Evolutionary conservation across 1,140 invertebrate species (phyloP).

Genomic region (Copidosoma floridanum): DNA sequence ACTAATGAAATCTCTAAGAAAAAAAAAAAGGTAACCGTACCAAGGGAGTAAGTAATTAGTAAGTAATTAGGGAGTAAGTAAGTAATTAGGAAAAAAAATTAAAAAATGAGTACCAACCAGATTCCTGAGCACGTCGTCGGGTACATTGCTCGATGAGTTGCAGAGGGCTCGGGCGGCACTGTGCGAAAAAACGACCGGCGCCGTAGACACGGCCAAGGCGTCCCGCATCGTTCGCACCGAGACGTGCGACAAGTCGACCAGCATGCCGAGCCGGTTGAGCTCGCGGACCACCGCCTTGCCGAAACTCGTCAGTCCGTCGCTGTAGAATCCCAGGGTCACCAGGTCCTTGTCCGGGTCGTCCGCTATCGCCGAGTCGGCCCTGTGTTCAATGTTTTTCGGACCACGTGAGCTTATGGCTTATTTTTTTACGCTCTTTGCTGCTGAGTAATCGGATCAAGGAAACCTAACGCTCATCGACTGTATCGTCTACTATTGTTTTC

Average conservation of each 20-base stretch:
- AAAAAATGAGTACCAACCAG: conserved; percentile 71
- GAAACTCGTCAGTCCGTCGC: conserved; percentile 68
- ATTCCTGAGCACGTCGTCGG: conserved; percentile 79
- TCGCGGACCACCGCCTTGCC: conserved; percentile 79
- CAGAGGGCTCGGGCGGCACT: conserved; percentile 82
- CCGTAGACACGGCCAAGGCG: conserved; percentile 76
- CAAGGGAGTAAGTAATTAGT: too few species aligned
- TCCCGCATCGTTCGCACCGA: conserved; percentile 83
- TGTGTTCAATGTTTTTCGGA: too few species aligned
- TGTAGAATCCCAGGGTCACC: conserved; percentile 57
- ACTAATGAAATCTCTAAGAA: too few species aligned
- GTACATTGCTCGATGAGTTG: conserved; percentile 85
- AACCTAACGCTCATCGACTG: too few species aligned
- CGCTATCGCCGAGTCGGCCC: conserved; percentile 58
- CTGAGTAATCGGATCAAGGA: too few species aligned
- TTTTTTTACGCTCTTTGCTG: too few species aligned
- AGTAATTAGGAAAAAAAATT: too few species aligned
- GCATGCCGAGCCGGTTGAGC: conserved; percentile 90
- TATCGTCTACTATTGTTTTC: too few species aligned
- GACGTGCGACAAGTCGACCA: conserved; percentile 89
- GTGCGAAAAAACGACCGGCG: conserved; percentile 92
- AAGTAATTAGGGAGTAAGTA: too few species aligned
- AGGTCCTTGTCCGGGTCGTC: conserved; percentile 56
- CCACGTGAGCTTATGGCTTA: too few species aligned
- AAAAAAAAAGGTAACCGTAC: too few species aligned